phyloP scores from a whole-genome alignment of 2,888 invertebrate genomes.

The Tipula lateralis region DNA sequence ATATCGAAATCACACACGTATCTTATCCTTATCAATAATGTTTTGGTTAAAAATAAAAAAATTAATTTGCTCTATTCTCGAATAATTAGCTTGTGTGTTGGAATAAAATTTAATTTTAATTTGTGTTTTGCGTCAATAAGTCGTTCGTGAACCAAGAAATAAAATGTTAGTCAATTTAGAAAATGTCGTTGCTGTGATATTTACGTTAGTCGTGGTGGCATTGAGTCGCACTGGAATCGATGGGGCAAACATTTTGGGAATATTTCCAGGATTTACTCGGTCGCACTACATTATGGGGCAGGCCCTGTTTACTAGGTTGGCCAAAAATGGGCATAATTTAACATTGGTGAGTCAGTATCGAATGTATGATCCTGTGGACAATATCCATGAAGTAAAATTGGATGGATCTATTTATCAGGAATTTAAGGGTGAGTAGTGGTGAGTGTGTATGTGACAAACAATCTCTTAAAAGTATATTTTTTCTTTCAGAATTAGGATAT shows the following conservation, averaged over 20 bases:
- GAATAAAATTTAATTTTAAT: background rate
- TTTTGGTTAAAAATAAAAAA: background rate
- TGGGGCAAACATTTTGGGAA: slow-evolving; percentile 44
- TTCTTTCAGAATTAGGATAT: background rate
- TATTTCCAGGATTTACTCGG: slow-evolving; percentile 47
- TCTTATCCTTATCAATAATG: slow-evolving; percentile 20
- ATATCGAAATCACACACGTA: background rate
- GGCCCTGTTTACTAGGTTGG: slow-evolving; percentile 42
- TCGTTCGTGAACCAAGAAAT: background rate
- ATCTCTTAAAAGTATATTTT: background rate
- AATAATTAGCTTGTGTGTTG: background rate
- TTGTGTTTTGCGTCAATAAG: background rate
- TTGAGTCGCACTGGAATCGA: background rate
- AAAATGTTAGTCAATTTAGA: background rate
- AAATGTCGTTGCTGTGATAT: background rate
- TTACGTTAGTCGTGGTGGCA: background rate
- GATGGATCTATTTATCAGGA: slow-evolving; percentile 43
- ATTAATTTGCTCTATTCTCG: background rate
- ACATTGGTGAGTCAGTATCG: slow-evolving; percentile 45
- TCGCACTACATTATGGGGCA: slow-evolving; percentile 46
- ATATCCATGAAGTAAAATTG: slow-evolving; percentile 43
- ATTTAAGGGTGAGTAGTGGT: slow-evolving; percentile 34
- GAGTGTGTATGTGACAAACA: background rate
- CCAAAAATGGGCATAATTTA: slow-evolving; percentile 40
- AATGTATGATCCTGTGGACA: slow-evolving; percentile 36